Evolutionary conservation across 2,113 vertebrate species (phyloP).

Genomic region (Numenius arquata): DNA sequence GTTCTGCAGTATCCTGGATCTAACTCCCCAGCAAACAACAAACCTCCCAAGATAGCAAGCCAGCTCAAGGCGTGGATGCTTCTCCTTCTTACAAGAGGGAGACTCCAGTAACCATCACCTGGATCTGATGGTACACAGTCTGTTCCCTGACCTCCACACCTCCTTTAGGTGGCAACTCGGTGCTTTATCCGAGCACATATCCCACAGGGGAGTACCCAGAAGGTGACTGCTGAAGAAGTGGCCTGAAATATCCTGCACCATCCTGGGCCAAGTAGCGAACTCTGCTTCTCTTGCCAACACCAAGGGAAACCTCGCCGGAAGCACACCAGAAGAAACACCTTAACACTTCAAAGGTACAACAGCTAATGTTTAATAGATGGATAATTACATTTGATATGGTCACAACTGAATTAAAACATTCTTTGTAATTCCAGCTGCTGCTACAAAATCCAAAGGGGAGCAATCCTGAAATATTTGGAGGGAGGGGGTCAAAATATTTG

Average conservation of each 20-base stretch:
- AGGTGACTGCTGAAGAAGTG: background rate
- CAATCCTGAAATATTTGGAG: background rate
- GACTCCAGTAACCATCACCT: background rate
- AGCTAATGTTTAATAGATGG: background rate
- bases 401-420: background rate
- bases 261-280: rapidly evolving
- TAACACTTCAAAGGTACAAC: background rate
- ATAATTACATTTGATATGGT: background rate
- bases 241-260: background rate
- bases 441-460: background rate
- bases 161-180: background rate
- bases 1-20: background rate
- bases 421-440: background rate
- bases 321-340: background rate
- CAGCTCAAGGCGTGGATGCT: background rate
- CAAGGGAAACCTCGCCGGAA: background rate
- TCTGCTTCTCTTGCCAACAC: too few species aligned
- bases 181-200: too few species aligned
- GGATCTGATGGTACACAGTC: background rate
- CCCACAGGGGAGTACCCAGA: background rate
- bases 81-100: background rate
- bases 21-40: background rate
- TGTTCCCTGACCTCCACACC: background rate
- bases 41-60: too few species aligned
- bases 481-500: background rate